phyloP scores from a whole-genome alignment of 30 jellyfish, hydroid and myxozoan species.

The Pseudorhiza aurosa region DNA sequence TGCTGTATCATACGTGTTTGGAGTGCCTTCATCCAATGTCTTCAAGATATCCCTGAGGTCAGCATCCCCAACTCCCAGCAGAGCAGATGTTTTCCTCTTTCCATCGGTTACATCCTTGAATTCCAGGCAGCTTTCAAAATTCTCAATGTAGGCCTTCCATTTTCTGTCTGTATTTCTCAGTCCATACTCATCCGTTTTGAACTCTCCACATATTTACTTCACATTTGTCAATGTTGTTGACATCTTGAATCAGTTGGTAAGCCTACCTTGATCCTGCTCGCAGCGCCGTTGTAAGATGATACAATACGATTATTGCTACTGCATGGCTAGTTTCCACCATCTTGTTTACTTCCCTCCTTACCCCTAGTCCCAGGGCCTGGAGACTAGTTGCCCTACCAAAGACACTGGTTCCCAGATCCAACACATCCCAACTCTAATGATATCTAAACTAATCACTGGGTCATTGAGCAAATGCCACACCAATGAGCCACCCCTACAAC shows the following conservation, averaged over 20 bases:
- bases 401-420: no score
- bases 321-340: no score
- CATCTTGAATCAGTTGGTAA: slow-evolving; percentile 22
- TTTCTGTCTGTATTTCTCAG: slow-evolving; percentile 10
- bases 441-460: no score
- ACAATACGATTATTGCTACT: no score
- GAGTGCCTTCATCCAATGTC: slow-evolving; percentile 20
- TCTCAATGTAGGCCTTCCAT: slow-evolving; percentile 34
- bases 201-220: slow-evolving; percentile 25
- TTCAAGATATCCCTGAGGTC: slow-evolving; percentile 30
- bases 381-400: no score
- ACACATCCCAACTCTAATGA: no score
- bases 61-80: slow-evolving; percentile 25
- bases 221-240: slow-evolving; percentile 18
- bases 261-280: slow-evolving; percentile 22
- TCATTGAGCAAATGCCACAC: no score
- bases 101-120: slow-evolving; percentile 13
- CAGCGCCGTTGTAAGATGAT: no score
- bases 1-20: slow-evolving; percentile 31
- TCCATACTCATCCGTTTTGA: slow-evolving; percentile 20
- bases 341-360: no score
- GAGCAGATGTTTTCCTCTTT: slow-evolving; percentile 16
- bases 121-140: slow-evolving; percentile 9
- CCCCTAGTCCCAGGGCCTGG: no score
- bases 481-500: no score